Conservation (phyloP, 2,797 vertebrate genomes). For the Phrynocephalus vlangalii region DNA sequence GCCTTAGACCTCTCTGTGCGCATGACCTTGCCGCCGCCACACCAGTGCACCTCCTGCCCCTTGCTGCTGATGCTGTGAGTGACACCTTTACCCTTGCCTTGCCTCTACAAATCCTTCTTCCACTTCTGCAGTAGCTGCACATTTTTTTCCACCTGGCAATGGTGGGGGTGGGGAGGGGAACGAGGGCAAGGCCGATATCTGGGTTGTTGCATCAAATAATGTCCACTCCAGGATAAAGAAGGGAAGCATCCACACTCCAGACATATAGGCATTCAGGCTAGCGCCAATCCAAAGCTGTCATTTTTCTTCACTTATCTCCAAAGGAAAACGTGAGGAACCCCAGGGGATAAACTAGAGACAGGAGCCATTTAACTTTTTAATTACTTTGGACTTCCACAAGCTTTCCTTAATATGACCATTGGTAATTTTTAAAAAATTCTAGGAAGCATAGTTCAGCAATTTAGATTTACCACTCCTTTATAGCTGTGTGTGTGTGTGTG, state of each 20-base stretch:
- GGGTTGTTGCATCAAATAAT: background rate
- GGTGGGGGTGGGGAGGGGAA: background rate
- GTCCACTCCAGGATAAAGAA: background rate
- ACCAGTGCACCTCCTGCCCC: constrained; percentile 81
- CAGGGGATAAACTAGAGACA: background rate
- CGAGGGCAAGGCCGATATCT: background rate
- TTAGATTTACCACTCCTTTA: background rate
- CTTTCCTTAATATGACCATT: background rate
- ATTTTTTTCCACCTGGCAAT: background rate
- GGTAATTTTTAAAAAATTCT: background rate
- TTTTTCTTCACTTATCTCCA: background rate
- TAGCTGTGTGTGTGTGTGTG: background rate
- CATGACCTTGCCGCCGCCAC: constrained; percentile 81
- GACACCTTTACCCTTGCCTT: background rate
- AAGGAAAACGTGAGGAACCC: background rate
- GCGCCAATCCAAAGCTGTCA: no score
- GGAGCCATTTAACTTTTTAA: no score
- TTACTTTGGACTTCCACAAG: background rate
- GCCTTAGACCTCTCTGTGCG: constrained; percentile 83
- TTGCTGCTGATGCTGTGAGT: constrained; percentile 86
- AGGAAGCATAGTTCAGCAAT: background rate
- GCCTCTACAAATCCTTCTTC: background rate
- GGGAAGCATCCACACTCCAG: background rate
- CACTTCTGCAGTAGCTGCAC: background rate
- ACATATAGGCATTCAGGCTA: background rate